Base-by-base conservation (phyloP, 2,888 invertebrate genomes). In the Piscicola geometra region DNA sequence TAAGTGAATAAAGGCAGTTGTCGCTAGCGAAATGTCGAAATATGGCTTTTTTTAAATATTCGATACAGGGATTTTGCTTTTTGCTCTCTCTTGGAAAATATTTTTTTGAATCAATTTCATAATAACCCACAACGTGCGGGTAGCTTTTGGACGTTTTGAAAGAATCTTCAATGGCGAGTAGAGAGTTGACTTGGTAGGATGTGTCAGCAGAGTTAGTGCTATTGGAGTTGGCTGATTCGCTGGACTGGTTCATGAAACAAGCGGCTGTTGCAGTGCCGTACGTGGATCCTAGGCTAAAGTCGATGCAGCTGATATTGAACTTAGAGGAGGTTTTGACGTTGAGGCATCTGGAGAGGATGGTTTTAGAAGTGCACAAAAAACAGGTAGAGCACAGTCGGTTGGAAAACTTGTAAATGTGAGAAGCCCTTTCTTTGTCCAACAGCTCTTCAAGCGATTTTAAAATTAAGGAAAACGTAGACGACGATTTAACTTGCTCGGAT, bases 51-150 rank as follows among this genome's bases (percentile, higher is more conserved):
- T 79, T 79, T 56, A 80, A 77, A 60, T 79, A 79, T 36, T 80
- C 79, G 64, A 80, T 76, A 76, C 79, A 78, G 52, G 78, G 52
- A 66, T 80, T 80, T 52, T 56, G 72, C 64, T 80, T 80, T 73
- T 80, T 80, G 69, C 76, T 76, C 52, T 80, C 80, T 67, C 78
- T 79, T 50, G 80, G 80, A 71, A 80, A 75, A 74, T 77, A 75
- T 72, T 78, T 79, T 41, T 77, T 77, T 1, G 78, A 80, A 76
- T 80, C 80, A 30, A 80, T 71, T 77, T 77, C 79, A 56, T 76
- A 78, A 76, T 78, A 80, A 28, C 79, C 79, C 28, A 79, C 71
- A 32, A 80, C 75, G 52, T 80, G 80, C 25, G 78, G 79, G 72
- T 76, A 78, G 32, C 68, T 41, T 9, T 56, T 50, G 41, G 28